Conservation (phyloP, 2,888 invertebrate species). For the Callinectes sapidus region DNA sequence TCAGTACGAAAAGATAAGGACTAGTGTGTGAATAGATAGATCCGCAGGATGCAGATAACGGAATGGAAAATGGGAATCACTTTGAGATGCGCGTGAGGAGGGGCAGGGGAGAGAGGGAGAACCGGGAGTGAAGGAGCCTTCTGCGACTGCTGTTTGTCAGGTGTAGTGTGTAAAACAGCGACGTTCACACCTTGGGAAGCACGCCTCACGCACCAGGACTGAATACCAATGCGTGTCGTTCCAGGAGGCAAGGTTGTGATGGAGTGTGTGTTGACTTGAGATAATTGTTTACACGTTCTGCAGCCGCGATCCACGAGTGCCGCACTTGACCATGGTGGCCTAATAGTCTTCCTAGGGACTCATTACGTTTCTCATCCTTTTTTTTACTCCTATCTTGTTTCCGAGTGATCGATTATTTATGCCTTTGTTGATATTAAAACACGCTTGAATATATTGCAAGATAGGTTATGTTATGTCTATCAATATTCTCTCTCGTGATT, state of each 20-base stretch:
- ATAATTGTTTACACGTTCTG: background rate
- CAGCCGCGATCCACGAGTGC: background rate
- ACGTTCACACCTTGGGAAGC: background rate
- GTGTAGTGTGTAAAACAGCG: background rate
- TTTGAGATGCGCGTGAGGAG: background rate
- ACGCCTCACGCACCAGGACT: background rate
- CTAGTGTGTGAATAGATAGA: too few species aligned
- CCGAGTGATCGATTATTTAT: background rate
- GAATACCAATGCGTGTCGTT: background rate
- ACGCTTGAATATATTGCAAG: background rate
- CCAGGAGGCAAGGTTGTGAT: background rate
- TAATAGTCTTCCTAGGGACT: background rate
- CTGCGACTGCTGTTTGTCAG: background rate
- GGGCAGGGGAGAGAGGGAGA: background rate
- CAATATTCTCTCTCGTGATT: background rate
- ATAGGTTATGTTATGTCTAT: background rate
- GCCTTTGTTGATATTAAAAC: background rate
- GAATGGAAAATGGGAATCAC: too few species aligned
- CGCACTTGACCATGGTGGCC: background rate
- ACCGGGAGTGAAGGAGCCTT: background rate
- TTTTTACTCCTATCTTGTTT: background rate
- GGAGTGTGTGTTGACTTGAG: background rate
- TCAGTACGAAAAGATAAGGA: too few species aligned
- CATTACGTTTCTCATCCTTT: background rate
- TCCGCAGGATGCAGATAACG: too few species aligned